A percentile compares a stretch with the other conserved stretches of the same genome.
Conservation (phyloP, 2,797 vertebrate species). For the Lepus oiostolus region DNA sequence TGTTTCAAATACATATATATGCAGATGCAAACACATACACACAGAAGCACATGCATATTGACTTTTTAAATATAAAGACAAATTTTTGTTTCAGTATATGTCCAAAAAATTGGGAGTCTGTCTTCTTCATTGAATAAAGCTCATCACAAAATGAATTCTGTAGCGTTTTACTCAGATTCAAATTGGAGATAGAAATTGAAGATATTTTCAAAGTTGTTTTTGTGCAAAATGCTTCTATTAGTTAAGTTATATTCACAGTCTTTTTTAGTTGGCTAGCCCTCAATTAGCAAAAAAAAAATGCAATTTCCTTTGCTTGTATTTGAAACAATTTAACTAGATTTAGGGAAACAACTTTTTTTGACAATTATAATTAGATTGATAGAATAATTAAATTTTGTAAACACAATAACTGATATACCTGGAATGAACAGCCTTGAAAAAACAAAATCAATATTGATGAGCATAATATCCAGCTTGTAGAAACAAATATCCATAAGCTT, state of each 20-base stretch:
- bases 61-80: background rate
- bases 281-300: background rate
- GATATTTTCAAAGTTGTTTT: background rate
- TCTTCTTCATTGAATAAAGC: background rate
- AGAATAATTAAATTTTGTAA: slow-evolving; percentile 49
- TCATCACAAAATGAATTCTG: background rate
- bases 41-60: background rate
- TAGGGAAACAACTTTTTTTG: slow-evolving; percentile 25
- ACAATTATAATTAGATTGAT: slow-evolving; percentile 39
- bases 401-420: background rate
- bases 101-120: background rate
- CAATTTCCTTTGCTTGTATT: background rate
- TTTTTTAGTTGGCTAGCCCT: background rate
- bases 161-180: background rate
- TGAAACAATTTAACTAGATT: background rate
- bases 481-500: slow-evolving; percentile 4
- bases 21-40: background rate
- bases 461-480: background rate
- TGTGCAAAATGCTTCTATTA: background rate
- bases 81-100: background rate
- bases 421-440: background rate
- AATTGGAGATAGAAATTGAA: background rate
- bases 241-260: background rate
- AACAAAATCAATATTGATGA: slow-evolving; percentile 39
- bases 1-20: background rate